Evolutionary conservation across 2,888 invertebrate genomes (phyloP).

Genomic region (Ophion slaviceki): DNA sequence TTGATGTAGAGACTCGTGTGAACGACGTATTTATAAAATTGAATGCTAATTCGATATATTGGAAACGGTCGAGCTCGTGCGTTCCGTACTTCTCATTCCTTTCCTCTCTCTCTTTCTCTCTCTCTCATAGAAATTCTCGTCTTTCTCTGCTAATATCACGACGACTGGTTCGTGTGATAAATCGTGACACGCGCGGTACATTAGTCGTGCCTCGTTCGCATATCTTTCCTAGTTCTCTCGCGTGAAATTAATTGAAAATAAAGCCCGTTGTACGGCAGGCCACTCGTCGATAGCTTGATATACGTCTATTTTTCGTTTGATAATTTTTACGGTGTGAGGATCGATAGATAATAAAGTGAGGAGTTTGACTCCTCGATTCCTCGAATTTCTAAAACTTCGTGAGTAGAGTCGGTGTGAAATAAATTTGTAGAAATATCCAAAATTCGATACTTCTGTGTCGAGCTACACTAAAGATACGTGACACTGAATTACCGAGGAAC

Average conservation of each 20-base stretch:
- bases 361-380: neutral
- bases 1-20: slow-evolving; percentile 71
- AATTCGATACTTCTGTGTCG: no score
- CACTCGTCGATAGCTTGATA: slow-evolving; percentile 52
- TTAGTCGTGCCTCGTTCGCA: slow-evolving; percentile 76
- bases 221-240: slow-evolving; percentile 70
- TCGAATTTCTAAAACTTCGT: no score
- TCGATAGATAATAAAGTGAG: neutral
- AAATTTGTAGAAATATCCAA: no score
- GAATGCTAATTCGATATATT: slow-evolving; percentile 73
- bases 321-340: neutral
- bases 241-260: slow-evolving; percentile 79
- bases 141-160: slow-evolving; percentile 23
- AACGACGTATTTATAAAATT: slow-evolving; percentile 72
- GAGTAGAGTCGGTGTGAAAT: no score
- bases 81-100: slow-evolving; percentile 26
- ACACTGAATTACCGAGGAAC: no score
- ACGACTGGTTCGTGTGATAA: slow-evolving; percentile 73
- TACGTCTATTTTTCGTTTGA: slow-evolving; percentile 19
- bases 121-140: slow-evolving; percentile 7
- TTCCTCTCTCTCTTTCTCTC: slow-evolving; percentile 10
- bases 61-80: slow-evolving; percentile 43
- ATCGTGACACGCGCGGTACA: slow-evolving; percentile 72
- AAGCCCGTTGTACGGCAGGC: slow-evolving; percentile 65
- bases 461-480: no score